Base-by-base conservation (phyloP, 2,113 vertebrate species). In the Eublepharis macularius region DNA sequence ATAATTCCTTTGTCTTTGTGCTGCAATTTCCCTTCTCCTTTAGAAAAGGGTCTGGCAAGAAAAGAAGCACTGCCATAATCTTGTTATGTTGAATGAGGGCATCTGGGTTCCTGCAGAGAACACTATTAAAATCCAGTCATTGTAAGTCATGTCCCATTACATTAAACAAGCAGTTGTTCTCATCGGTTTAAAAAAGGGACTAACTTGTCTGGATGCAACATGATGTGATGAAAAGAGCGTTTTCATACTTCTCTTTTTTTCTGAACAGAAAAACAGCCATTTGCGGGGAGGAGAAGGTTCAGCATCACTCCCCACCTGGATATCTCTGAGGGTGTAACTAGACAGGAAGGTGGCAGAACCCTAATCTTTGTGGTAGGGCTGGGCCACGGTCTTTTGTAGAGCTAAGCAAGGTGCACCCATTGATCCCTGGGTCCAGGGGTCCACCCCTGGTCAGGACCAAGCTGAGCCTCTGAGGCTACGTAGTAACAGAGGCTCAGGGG, bases 291-390 rank as follows among this genome's bases (percentile, higher is more conserved):
- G 17, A 77, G 57, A 12, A 89, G 29, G 57, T 2, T 74, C 19
- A 86, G 17, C 43, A 87, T 41, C 7, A 6, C 7, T 43, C 0
- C 0, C 1, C 81, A 2, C 0, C n/a, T 24, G 47, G 36, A 45
- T 65, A 41, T 36, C 6, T 83, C 57, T 17, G 21, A 10, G 12
- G 45, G 4, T 8, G 34, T 16, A 51, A 19, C 74, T 19, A 57
- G 51, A 70, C 47, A 63, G 60, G 39, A 47, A 21, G 57, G 41
- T 63, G 12, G 90, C 90, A 94, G 91, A 92, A 86, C 2, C 36
- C 49, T 78, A 51, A 47, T 10, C 45, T 10, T 47, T 47, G 45
- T 47, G 5, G 5, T 47, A 51, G 49, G 49, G 49, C 10, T 51
- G 49, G 49, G 12, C 14, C 49, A 51, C 11, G 12, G 12, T 51